Evolutionary conservation across 2,888 invertebrate species (phyloP), one percentile per base, ranked within the genome.

Genomic region (Herminia tarsipennalis): DNA sequence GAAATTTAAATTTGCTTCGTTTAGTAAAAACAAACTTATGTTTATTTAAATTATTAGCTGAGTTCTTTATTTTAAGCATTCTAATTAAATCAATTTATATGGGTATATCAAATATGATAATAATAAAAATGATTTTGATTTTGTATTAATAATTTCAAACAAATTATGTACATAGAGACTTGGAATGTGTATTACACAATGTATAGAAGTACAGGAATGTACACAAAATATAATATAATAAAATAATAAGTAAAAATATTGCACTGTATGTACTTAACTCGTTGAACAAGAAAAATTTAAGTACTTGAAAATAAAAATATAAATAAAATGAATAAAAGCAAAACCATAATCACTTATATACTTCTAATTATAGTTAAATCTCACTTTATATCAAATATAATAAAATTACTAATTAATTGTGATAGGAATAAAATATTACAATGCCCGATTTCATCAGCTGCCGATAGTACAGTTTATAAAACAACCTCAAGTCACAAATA

Each of bases 171-270:
- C 30, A 20, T 20, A 14, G 46, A 47, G 34, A 56, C 40, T 52
- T 27, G 12, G 39, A 45, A 60, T 55, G 46, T 48, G 36, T 49
- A 50, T 25, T 39, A 58, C 35, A 55, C 46, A 52, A 9, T 33
- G 9, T 38, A 39, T 22, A 27, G 17, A 2, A 9, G 3, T 21
- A 36, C 12, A 56, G 66, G 62, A 63, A 63, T 63, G 66, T 61
- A 38, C 22, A 50, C 35, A 43, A 60, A 39, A 37, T 32, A 41
- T 36, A 39, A 28, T 17, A 48, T 18, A 37, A 2, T 43, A 38
- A 22, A 56, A 43, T 39, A 22, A 56, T 41, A 38, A 33, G 47
- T 17, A 48, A 54, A 61, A 44, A 65, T 61, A 63, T 63, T 63
- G 66, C 66, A 61, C 62, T 50, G 16, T 8, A 38, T 52, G 47